Evolutionary conservation across 2,113 vertebrate genomes (phyloP), one percentile per base, ranked within the genome.

Genomic region (Muscicapa adusta): DNA sequence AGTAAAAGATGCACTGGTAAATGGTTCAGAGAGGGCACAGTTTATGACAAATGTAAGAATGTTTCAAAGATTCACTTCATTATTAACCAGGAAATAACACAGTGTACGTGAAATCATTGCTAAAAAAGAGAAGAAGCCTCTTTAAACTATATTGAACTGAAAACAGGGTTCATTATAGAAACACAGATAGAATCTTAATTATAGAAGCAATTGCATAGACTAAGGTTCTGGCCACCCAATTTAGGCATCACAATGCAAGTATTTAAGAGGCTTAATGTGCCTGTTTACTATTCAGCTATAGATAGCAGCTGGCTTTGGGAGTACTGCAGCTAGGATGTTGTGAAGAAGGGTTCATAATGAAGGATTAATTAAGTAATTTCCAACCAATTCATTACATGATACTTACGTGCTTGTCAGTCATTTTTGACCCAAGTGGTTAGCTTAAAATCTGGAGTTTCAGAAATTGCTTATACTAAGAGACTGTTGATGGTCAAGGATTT

Each of bases 231-330:
- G 82, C 68, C 43, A 72, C 76, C 73, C 90, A 95, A 92, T 95
- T 91, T 91, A 87, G 89, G 81, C 94, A 94, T 85, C 90, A 93
- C 92, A 96, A 96, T 93, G 74, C 67, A 85, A 87, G 66, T 61
- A 77, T 95, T 94, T 96, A 96, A 94, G 89, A 93, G 86, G 84
- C 75, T 94, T 96, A 96, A 97, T 91, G 93, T 58, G 91, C 73
- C 84, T 93, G 79, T 79, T 79, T 84, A 34, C 76, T 78, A 53
- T 90, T 96, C 88, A 89, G 87, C 92, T 91, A 78, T 36, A 94
- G 83, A 72, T 66, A 83, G 91, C 96, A 97, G 97, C 96, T 97
- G 96, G 83, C 88, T 79, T 79, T 92, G 54, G 71, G 60, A 89
- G 34, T 24, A 40, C 89, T 66, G 78, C 66, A 75, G 82, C 38